A percentile compares a stretch with the other conserved stretches of the same genome.
Evolutionary conservation across 2,113 vertebrate genomes (phyloP).

Genomic region (Physeter macrocephalus): DNA sequence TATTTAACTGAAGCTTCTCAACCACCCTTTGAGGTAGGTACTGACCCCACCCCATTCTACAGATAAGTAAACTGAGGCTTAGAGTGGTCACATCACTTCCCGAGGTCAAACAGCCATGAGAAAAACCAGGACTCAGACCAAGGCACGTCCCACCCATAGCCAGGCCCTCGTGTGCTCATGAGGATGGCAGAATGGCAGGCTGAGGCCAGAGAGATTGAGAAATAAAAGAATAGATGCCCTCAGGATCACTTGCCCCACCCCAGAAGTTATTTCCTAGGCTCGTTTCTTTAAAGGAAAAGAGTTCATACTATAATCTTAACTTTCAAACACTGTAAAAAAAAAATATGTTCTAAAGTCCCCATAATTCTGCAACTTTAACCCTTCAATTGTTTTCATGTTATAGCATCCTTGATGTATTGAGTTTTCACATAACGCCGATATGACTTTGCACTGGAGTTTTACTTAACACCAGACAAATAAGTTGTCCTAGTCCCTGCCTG

Average conservation of each 20-base stretch:
- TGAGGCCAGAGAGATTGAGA: background rate
- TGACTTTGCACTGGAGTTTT: background rate
- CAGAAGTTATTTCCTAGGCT: background rate
- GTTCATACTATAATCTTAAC: background rate
- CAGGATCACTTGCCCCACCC: background rate
- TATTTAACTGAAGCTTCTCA: background rate
- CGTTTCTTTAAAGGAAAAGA: background rate
- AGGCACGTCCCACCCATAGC: background rate
- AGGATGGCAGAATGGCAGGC: background rate
- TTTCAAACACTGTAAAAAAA: background rate
- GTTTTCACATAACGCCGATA: background rate
- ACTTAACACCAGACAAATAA: background rate
- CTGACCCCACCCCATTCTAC: background rate
- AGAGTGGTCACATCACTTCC: background rate
- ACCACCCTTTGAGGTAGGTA: background rate
- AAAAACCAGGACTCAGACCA: background rate
- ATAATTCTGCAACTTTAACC: background rate
- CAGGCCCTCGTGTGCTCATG: rapidly evolving
- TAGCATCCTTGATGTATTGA: rapidly evolving
- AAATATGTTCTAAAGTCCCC: background rate
- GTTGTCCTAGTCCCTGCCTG: background rate
- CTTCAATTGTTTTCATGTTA: rapidly evolving
- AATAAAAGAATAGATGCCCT: background rate
- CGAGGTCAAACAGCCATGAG: background rate
- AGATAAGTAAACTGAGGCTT: background rate